Base-by-base conservation (phyloP, 2,888 invertebrate species). In the Hypselothyrea guttata region DNA sequence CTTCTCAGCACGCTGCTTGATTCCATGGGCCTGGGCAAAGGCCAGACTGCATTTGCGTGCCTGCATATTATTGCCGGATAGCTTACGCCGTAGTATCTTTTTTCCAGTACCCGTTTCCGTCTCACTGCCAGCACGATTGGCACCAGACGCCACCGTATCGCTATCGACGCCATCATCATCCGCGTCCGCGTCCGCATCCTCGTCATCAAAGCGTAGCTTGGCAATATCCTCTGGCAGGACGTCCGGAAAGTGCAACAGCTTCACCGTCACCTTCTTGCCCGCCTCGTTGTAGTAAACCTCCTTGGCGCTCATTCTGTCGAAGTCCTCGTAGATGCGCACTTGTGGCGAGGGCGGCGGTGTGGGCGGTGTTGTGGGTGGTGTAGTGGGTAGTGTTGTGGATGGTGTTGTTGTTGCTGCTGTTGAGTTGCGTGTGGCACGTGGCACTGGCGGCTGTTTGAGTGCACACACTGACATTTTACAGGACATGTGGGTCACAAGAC, bases 301-400 rank as follows among this genome's bases (percentile, higher is more conserved):
- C 68, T 90, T 90, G 75, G 90, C 90, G 68, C 90, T 90, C 89
- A 90, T 90, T 82, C 89, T 90, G 75, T 90, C 90, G 59, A 90
- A 90, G 75, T 90, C 90, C 79, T 90, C 90, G 72, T 88, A 90
- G 63, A 90, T 90, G 69, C 88, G 86, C 42, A 90, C 90, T 46
- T 78, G 84, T 2, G 78, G 78, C 33, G 78, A 84, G 0, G 84
- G 73, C 12, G 77, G 84, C 7, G 81, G 81, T 13, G 84, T 76
- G 15, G 64, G 62, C 4, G 81, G 70, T 4, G 70, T 72, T 59
- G 33, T 66, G 57, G 42, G 66, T 15, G 49, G 33, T 1, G 68
- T 27, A 13, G 52, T 7, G 11, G 54, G 11, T 1, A 47, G 3
- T 7, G 51, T 16, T 15, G 35, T 22, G 5, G 48, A 11, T 57